Evolutionary conservation across 2,797 vertebrate genomes (phyloP).

Genomic region (Scarus forsteni): DNA sequence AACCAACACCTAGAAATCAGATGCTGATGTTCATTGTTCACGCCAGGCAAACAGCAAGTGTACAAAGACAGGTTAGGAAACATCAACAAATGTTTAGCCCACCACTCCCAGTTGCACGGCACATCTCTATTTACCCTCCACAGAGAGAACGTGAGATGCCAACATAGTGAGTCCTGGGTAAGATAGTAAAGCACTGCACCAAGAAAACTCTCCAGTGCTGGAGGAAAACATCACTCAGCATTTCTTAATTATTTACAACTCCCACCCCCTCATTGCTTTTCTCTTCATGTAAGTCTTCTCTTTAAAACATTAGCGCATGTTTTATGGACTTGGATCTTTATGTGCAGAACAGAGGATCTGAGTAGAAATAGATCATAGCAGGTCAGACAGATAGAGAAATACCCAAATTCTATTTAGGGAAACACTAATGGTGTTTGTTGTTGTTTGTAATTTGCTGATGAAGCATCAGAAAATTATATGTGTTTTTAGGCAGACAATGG

Average conservation of each 20-base stretch:
- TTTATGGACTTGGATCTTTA: slow-evolving; percentile 38
- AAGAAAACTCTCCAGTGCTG: slow-evolving; percentile 65
- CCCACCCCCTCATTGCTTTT: slow-evolving; percentile 58
- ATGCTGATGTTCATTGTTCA: slow-evolving; percentile 16
- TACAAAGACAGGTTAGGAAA: slow-evolving; percentile 27
- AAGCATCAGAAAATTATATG: slow-evolving; percentile 57
- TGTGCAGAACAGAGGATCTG: slow-evolving; percentile 10
- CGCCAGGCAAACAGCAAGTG: slow-evolving; percentile 13
- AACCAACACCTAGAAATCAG: slow-evolving; percentile 14
- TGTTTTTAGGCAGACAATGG: slow-evolving; percentile 67
- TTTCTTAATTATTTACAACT: slow-evolving; percentile 85
- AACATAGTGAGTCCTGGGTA: slow-evolving; percentile 45
- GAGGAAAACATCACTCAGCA: slow-evolving; percentile 80
- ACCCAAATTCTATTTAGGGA: slow-evolving; percentile 31
- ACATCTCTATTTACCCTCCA: slow-evolving; percentile 46
- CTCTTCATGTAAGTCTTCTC: slow-evolving; percentile 50
- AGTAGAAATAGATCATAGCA: slow-evolving; percentile 9
- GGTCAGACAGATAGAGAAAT: slow-evolving; percentile 23
- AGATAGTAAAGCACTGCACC: slow-evolving; percentile 72
- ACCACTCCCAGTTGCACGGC: slow-evolving; percentile 47
- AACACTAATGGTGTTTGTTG: slow-evolving; percentile 29
- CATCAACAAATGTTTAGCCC: slow-evolving; percentile 27
- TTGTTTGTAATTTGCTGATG: slow-evolving; percentile 31
- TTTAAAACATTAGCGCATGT: slow-evolving; percentile 51
- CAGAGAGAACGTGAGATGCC: slow-evolving; percentile 40